A percentile compares a stretch with the other conserved stretches of the same genome.
phyloP scores from a whole-genome alignment of 2,797 vertebrate genomes.

The Tiaroga cobitis region DNA sequence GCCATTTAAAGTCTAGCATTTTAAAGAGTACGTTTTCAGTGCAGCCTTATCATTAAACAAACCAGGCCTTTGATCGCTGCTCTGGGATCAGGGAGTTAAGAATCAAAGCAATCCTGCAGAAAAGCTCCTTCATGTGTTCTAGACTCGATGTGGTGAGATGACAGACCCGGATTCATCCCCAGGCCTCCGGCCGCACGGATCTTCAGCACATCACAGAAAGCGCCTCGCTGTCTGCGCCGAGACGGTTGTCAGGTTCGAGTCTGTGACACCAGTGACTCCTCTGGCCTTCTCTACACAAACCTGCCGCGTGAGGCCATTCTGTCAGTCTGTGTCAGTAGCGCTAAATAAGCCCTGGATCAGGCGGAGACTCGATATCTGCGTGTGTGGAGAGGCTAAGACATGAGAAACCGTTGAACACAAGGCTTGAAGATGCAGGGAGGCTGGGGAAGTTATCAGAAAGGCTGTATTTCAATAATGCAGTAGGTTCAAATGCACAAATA shows the following conservation, averaged over 20 bases:
- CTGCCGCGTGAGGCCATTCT: not conserved
- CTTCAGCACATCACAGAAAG: slow-evolving; percentile 37
- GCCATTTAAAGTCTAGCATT: not conserved
- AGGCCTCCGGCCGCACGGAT: slow-evolving; percentile 19
- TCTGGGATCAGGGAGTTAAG: slow-evolving; percentile 36
- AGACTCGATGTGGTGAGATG: not conserved
- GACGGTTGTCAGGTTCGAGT: slow-evolving; percentile 37
- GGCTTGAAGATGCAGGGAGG: not conserved
- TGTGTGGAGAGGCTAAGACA: not conserved
- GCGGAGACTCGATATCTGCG: not conserved
- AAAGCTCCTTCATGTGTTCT: slow-evolving; percentile 32
- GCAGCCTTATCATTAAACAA: slow-evolving; percentile 22
- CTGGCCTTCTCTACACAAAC: not conserved
- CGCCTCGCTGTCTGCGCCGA: not conserved
- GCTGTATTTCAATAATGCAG: slow-evolving; percentile 1
- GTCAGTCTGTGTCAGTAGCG: slow-evolving; percentile 31
- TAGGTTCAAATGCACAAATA: not conserved
- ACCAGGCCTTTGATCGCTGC: slow-evolving; percentile 11
- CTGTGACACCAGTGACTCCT: slow-evolving; percentile 25
- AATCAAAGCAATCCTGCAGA: slow-evolving; percentile 24
- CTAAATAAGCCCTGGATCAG: slow-evolving; percentile 9
- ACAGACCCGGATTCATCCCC: slow-evolving; percentile 27
- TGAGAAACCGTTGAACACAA: not conserved
- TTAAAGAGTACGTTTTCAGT: not conserved
- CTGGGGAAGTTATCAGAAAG: not conserved